phyloP scores from a whole-genome alignment of 2,797 vertebrate genomes.

The Neosilurus mollespiculum region DNA sequence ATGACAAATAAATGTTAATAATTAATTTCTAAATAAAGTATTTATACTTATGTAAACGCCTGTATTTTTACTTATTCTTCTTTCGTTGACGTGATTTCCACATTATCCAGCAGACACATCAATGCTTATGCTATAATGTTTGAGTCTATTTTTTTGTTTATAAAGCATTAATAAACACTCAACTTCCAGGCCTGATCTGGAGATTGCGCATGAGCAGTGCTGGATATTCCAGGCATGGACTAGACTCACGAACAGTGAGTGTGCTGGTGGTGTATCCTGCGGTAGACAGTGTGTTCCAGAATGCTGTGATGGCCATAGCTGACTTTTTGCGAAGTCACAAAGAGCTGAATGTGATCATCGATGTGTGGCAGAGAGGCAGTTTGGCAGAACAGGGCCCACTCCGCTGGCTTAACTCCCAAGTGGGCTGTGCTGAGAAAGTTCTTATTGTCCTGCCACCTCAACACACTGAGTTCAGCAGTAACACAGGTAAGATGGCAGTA shows the following conservation, averaged over 20 bases:
- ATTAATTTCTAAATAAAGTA: no score
- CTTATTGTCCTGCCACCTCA: conserved; percentile 69
- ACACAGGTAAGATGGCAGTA: neutral
- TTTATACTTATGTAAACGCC: neutral
- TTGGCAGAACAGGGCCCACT: conserved; percentile 77
- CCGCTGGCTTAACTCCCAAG: conserved; percentile 76
- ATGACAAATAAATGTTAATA: no score
- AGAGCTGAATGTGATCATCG: conserved; percentile 70
- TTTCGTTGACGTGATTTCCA: no score
- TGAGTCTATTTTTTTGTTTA: neutral
- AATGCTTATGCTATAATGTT: neutral
- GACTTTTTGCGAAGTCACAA: conserved; percentile 74
- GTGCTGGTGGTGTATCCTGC: conserved; percentile 79
- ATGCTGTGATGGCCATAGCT: conserved; percentile 71
- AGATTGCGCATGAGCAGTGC: neutral
- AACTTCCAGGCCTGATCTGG: conserved; percentile 11
- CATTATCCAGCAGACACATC: neutral
- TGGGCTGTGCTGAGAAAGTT: conserved; percentile 67
- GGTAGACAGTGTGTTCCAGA: conserved; percentile 69
- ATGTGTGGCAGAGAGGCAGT: conserved; percentile 77
- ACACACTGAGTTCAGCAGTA: conserved; percentile 18
- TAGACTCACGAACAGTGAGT: conserved; percentile 36
- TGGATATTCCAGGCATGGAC: neutral
- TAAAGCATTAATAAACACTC: neutral
- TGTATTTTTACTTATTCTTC: neutral